These are phyloP conservation scores for Malacoraja senta DNA, from an alignment of 2,797 vertebrate species.

Conservation along the genomic window DNA sequence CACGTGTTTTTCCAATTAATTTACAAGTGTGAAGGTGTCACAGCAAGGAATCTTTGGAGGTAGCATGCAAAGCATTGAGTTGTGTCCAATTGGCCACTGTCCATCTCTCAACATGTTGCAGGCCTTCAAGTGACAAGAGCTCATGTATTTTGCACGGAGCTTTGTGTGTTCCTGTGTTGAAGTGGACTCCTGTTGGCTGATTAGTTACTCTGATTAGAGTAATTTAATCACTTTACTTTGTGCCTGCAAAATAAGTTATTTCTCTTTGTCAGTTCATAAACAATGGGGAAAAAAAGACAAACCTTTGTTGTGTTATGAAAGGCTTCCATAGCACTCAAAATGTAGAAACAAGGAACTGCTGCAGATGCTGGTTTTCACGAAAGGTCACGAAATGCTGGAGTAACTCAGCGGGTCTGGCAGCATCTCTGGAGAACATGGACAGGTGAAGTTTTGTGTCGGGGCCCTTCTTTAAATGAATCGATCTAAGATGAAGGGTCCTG, in stretches of 20 bases:
- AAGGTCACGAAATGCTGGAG: too few relatives aligned
- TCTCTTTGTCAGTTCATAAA: too few relatives aligned
- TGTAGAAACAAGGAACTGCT: too few relatives aligned
- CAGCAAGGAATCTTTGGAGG: constrained; percentile 44
- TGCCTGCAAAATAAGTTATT: neutral
- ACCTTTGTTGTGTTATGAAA: too few relatives aligned
- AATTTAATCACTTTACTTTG: neutral
- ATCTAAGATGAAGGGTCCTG: too few relatives aligned
- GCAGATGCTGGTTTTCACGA: too few relatives aligned
- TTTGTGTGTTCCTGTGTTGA: neutral
- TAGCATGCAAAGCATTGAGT: constrained; percentile 46
- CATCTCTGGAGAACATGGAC: too few relatives aligned
- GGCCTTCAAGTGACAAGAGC: constrained; percentile 44
- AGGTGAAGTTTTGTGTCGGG: too few relatives aligned
- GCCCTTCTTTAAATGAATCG: too few relatives aligned
- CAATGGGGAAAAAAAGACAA: too few relatives aligned
- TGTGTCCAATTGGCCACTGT: constrained; percentile 1
- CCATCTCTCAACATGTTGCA: constrained; percentile 41
- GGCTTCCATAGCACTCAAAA: too few relatives aligned
- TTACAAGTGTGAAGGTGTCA: constrained; percentile 49
- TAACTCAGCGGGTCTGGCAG: too few relatives aligned
- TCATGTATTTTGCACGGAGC: neutral
- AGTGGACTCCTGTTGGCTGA: constrained; percentile 15
- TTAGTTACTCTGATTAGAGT: neutral
- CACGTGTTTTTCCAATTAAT: constrained; percentile 55